Evolutionary conservation across 2,888 invertebrate genomes (phyloP).

Genomic region (Ormyrus rosae): DNA sequence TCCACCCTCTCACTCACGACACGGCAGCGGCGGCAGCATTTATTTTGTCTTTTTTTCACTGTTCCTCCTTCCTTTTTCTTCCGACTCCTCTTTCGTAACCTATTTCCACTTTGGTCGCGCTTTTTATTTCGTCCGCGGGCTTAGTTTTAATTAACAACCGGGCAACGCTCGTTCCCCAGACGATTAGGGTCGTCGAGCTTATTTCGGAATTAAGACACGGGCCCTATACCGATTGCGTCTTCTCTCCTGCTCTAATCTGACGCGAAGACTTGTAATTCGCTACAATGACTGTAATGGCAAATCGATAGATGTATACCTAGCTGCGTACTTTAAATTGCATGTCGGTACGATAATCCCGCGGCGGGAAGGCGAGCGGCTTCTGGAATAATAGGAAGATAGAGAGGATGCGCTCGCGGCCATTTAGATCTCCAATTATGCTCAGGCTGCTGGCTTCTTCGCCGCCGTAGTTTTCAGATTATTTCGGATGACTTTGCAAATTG

Average conservation of each 20-base stretch:
- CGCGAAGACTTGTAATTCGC: conserved; percentile 1
- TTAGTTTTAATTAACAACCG: conserved; percentile 64
- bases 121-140: conserved; percentile 56
- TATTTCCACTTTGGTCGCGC: conserved; percentile 21
- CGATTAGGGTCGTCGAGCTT: conserved; percentile 61
- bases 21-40: too few species aligned
- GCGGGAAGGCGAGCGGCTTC: neutral
- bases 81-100: neutral
- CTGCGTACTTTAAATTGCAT: too few species aligned
- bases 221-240: neutral
- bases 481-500: too few species aligned
- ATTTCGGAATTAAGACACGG: conserved; percentile 56
- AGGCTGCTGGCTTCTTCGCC: neutral
- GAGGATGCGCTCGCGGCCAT: conserved; percentile 13
- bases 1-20: neutral
- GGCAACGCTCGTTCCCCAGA: conserved; percentile 56
- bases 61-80: too few species aligned
- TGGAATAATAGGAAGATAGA: neutral
- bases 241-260: neutral
- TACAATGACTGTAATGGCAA: conserved; percentile 31
- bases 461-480: neutral
- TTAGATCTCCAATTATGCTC: conserved; percentile 32
- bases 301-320: conserved; percentile 7
- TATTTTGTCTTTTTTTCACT: too few species aligned
- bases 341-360: conserved; percentile 8